phyloP scores from a whole-genome alignment of 2,888 invertebrate genomes.

The Harpagoxenus sublaevis region DNA sequence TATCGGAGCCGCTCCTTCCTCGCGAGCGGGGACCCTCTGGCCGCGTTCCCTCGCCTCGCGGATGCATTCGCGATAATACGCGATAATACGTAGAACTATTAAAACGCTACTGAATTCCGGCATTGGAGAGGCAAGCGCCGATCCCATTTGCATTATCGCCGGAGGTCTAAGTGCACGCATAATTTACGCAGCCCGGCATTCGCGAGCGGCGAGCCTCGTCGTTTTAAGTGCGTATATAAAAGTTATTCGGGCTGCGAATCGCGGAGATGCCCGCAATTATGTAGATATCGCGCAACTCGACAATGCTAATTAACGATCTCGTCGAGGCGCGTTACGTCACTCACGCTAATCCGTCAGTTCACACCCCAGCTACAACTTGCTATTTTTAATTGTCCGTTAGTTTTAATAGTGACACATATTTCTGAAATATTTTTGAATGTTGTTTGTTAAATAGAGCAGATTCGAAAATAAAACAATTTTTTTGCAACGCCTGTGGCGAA shows the following conservation, averaged over 20 bases:
- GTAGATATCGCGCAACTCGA: conserved; percentile 58
- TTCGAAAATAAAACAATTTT: not conserved
- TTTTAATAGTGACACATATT: not conserved
- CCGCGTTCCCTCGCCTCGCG: conserved; percentile 28
- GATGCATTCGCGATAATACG: conserved; percentile 67
- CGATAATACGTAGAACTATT: conserved; percentile 73
- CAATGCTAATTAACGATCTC: conserved; percentile 67
- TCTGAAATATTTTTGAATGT: not conserved
- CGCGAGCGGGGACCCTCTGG: conserved; percentile 21
- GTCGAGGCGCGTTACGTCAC: conserved; percentile 28
- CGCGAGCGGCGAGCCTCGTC: conserved; percentile 4
- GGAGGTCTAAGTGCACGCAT: conserved; percentile 82
- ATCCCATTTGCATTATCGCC: conserved; percentile 80
- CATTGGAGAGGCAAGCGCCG: conserved; percentile 71
- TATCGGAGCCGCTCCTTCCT: conserved; percentile 21
- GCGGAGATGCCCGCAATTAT: conserved; percentile 61
- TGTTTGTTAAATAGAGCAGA: not conserved
- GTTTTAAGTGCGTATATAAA: conserved; percentile 46
- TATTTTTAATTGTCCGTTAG: not conserved
- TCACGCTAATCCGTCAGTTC: conserved; percentile 14
- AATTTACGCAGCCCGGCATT: conserved; percentile 75
- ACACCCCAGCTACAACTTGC: conserved; percentile 52
- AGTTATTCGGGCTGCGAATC: conserved; percentile 30
- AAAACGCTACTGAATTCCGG: conserved; percentile 74
- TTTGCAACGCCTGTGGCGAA: not conserved